Evolutionary conservation across 1,140 invertebrate species (phyloP), one percentile per base, ranked within the genome.

Genomic region (Spodoptera litura): DNA sequence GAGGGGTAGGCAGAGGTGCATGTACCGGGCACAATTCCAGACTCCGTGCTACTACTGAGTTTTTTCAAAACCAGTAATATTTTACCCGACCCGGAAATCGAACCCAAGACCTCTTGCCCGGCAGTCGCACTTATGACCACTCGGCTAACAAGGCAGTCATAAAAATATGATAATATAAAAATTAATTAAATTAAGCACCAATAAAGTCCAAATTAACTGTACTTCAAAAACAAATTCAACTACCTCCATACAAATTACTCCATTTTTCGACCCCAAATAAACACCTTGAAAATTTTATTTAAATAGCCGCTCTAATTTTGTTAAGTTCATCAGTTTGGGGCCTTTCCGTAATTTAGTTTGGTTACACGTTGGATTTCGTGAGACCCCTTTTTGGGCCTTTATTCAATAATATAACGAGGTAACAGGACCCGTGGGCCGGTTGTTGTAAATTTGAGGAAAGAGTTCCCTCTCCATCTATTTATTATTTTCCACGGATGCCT

Each of bases 351-450:
- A 77, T 77, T 77, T 77, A 77, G 62, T 77, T 75, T 75, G 12
- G 58, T 77, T 80, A 61, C 52, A 79, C 78, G 74, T 83, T 77
- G 77, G 85, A 84, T 83, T 84, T 84, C 79, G 81, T 83, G 84
- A 86, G 83, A 81, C 84, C 84, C 82, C 81, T 81, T 59, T 70
- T 15, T 35, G 38, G 38, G 38, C 80, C 81, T 80, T 87, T 88
- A 88, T 88, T 81, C 62, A 85, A 88, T 88, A 84, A 82, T 79
- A 80, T 83, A 80, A 83, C 77, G 79, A 82, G 78, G 71, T 83
- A 83, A 81, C 64, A 71, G 79, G 79, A 68, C 84, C 84, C 84
- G 53, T 71, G 74, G 62, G 61, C 20, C 71, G 51, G 15, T 35
- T 49, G 35, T 35, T 66, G 71, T 73, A 73, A 68, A 58, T 68